Conservation (phyloP, 2,797 vertebrate genomes). For the Cryptoprocta ferox region DNA sequence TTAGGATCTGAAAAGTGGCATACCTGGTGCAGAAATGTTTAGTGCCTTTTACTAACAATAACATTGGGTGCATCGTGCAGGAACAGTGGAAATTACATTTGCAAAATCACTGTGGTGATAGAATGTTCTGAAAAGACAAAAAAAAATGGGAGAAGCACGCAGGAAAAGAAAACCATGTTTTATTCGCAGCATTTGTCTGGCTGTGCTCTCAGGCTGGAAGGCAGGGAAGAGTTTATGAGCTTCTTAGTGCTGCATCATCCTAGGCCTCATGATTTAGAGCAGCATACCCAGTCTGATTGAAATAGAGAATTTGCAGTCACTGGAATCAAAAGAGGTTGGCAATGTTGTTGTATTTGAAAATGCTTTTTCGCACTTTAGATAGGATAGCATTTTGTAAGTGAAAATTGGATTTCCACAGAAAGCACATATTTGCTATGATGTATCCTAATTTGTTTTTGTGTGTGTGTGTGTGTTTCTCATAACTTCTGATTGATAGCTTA, state of each 20-base stretch:
- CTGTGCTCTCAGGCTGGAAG: neutral
- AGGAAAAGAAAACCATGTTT: slow-evolving; percentile 50
- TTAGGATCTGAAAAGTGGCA: slow-evolving; percentile 46
- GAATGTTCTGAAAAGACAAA: slow-evolving; percentile 52
- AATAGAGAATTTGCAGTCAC: neutral
- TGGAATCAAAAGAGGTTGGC: neutral
- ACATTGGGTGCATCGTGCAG: slow-evolving; percentile 48
- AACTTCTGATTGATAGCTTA: slow-evolving; percentile 46
- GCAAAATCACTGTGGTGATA: slow-evolving; percentile 52
- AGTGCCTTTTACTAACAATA: slow-evolving; percentile 49
- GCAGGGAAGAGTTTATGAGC: neutral
- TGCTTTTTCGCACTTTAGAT: neutral
- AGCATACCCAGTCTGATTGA: neutral
- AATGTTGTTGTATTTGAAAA: neutral
- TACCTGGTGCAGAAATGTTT: slow-evolving; percentile 56
- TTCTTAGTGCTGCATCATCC: fast-evolving
- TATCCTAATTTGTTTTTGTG: neutral
- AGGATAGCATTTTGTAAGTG: slow-evolving; percentile 22
- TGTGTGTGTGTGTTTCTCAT: neutral
- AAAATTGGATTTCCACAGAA: slow-evolving; percentile 40
- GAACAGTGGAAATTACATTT: slow-evolving; percentile 67
- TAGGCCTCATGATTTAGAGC: neutral
- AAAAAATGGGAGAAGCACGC: neutral
- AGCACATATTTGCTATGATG: neutral
- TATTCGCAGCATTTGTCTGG: neutral